Base-by-base conservation (phyloP, 2,797 vertebrate genomes). In the Microctenopoma steveboyesi region DNA sequence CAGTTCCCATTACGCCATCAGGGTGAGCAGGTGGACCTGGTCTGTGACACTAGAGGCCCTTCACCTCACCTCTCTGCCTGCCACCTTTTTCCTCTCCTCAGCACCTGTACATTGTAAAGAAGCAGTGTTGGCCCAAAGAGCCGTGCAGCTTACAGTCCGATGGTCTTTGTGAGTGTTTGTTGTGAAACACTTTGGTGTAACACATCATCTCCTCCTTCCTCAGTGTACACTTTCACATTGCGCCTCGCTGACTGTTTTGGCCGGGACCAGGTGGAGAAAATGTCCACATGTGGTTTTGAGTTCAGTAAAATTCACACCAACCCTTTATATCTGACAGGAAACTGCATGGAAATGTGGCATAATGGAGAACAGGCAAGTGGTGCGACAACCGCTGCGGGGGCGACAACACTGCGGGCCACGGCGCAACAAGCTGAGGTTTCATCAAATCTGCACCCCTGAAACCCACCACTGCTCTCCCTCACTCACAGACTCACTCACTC, bases 81-180 rank as follows among this genome's bases (percentile, higher is more conserved):
- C 70, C 56, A 54, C 69, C 28, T 66, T 76, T 74, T 81, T 68
- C 71, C 64, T 65, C 79, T 82, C 78, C 80, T 84, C 84, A 75
- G 84, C 92, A 94, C 93, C 92, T 94, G 92, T 91, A 90, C 86
- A 93, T 91, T 92, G 87, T 93, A 93, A 93, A 93, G 83, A 64
- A 86, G 81, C 66, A 47, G 72, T 56, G 86, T 88, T 28, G 16
- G 59, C 74, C 75, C 80, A 71, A 83, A 80, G 81, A 82, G 79
- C 84, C 73, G 72, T 25, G 68, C 74, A 82, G 86, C 86, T 37
- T 86, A 74, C 76, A 70, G 67, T 65, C 61, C 65, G 83, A 86
- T 82, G 74, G 74, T 22, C 76, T 83, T 82, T 45, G 61, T 78
- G 82, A 79, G 78, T 84, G 86, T 90, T 92, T 90, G 86, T 91